Evolutionary conservation across 2,113 vertebrate species (phyloP).

Genomic region (Oreochromis niloticus): DNA sequence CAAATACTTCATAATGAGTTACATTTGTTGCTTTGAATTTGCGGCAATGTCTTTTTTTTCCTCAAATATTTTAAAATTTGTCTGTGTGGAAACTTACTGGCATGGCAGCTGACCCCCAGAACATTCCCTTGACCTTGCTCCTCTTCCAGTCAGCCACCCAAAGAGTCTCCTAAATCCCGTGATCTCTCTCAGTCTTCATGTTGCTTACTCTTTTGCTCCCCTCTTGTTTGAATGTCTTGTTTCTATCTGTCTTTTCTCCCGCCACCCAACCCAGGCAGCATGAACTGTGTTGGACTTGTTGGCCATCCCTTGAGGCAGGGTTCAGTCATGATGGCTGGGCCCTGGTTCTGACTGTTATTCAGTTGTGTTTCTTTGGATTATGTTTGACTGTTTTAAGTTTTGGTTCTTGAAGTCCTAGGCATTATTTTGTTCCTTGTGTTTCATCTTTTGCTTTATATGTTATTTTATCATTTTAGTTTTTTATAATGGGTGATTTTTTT

Average conservation of each 20-base stretch:
- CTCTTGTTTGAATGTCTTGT: not conserved
- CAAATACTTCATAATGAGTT: not conserved
- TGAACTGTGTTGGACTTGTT: not conserved
- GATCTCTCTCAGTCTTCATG: not conserved
- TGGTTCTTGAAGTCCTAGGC: not conserved
- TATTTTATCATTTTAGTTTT: not conserved
- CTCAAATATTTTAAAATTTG: not conserved
- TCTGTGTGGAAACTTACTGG: not conserved
- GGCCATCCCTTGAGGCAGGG: not conserved
- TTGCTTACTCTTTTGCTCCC: not conserved
- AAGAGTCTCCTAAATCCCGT: not conserved
- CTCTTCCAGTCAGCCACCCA: not conserved
- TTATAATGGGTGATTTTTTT: not conserved
- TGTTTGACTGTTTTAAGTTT: not conserved
- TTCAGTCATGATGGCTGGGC: not conserved
- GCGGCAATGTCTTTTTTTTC: fast-evolving
- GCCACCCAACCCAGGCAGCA: not conserved
- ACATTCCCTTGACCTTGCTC: not conserved
- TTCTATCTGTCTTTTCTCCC: not conserved
- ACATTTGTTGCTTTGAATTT: fast-evolving
- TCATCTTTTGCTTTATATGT: not conserved
- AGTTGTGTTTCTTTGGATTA: not conserved
- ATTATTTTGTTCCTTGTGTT: not conserved
- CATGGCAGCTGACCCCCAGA: not conserved
- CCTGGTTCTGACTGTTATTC: not conserved